Evolutionary conservation across 2,888 invertebrate genomes (phyloP), one percentile per base, ranked within the genome.

Genomic region (Dione vanillae): DNA sequence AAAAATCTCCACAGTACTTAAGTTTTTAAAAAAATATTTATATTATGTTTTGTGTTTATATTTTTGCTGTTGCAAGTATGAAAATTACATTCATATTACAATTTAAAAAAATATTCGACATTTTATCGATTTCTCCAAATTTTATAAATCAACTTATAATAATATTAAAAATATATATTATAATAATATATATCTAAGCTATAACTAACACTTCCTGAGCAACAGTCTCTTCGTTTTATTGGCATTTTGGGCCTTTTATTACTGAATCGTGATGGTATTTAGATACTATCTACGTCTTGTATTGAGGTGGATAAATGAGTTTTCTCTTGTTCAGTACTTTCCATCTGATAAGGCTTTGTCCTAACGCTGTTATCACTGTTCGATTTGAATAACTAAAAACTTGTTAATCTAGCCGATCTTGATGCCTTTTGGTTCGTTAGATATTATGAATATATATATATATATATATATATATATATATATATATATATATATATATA

Each of bases 241-340:
- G 86, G 80, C 79, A 84, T 86, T 89, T 85, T 78, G 85, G 87
- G 81, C 88, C 85, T 88, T 89, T 88, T 87, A 89, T 88, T 90
- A 88, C 85, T 83, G 86, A 83, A 85, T 85, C 81, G 82, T 83
- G 85, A 89, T 85, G 89, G 82, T 85, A 82, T 89, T 89, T 82
- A 90, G 90, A 91, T 91, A 70, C 64, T 85, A 90, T 90, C 90
- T 37, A 51, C 74, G 74, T 80, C 82, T 85, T 89, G 89, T 88
- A 90, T 87, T 90, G 90, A 91, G 89, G 88, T 89, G 87, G 82
- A 90, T 86, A 89, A 90, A 90, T 87, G 87, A 88, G 89, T 83
- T 87, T 83, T 79, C 76, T 75, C 75, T 78, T 78, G 77, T 79
- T 80, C 82, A 45, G 61, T 80, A 78, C 87, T 85, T 76, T 74